These are phyloP conservation scores for Paralinhomoeus sp. DNA, from an alignment of 2,888 invertebrate genomes.

Conservation along the genomic window DNA sequence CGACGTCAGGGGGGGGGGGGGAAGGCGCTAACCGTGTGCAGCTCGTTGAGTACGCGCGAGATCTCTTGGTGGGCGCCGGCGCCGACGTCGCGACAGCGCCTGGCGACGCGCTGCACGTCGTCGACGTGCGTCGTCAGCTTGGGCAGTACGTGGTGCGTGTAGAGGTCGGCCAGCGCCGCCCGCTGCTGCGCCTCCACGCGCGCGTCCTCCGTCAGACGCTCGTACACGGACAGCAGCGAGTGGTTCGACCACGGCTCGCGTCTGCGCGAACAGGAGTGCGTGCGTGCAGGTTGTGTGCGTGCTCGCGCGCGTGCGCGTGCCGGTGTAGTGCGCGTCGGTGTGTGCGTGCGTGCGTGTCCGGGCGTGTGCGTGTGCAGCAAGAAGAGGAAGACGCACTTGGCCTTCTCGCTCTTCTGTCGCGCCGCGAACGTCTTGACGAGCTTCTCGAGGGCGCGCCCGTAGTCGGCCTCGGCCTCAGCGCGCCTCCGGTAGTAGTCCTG, in stretches of 20 bases:
- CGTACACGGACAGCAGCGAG: constrained; percentile 73
- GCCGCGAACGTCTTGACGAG: constrained; percentile 56
- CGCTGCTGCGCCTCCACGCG: constrained; percentile 68
- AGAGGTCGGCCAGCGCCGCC: constrained; percentile 65
- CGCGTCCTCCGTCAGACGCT: constrained; percentile 61
- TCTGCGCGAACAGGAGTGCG: no score
- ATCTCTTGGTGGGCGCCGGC: constrained; percentile 80
- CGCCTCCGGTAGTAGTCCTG: constrained; percentile 37
- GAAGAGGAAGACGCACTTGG: no score
- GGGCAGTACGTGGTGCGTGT: constrained; percentile 58
- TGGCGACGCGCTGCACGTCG: constrained; percentile 56
- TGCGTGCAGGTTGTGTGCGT: no score
- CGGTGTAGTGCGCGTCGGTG: no score
- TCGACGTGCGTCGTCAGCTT: constrained; percentile 63
- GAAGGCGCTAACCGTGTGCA: constrained; percentile 48
- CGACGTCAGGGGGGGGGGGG: no score
- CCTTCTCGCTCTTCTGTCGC: constrained; percentile 59
- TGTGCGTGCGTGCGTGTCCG: no score
- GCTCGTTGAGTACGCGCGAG: constrained; percentile 61
- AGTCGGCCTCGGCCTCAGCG: constrained; percentile 77
- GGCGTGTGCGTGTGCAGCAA: no score
- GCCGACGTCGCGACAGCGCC: constrained; percentile 54
- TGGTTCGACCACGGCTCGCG: constrained; percentile 73
- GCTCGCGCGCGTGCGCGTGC: no score
- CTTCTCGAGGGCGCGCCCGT: constrained; percentile 74